Evolutionary conservation across 2,113 vertebrate genomes (phyloP).

Genomic region (Podocnemis expansa): DNA sequence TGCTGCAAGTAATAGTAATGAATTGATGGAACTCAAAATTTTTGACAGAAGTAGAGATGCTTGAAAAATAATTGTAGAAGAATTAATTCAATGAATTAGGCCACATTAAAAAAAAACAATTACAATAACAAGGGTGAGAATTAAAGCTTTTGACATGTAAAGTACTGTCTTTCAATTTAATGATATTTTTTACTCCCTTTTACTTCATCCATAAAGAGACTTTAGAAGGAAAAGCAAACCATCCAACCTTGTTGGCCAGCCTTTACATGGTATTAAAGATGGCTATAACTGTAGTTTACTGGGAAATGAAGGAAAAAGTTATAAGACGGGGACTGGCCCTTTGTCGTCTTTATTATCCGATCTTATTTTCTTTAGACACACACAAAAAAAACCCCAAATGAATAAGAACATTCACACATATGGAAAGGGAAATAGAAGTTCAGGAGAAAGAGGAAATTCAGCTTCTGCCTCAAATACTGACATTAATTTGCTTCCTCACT

Average conservation of each 20-base stretch:
- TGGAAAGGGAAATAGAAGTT: background rate
- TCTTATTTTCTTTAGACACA: background rate
- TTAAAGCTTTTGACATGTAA: background rate
- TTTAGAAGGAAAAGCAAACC: background rate
- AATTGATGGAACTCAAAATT: background rate
- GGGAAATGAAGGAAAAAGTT: background rate
- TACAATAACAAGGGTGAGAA: background rate
- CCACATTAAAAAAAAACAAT: background rate
- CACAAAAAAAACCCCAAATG: background rate
- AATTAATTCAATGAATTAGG: background rate
- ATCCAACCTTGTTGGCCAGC: background rate
- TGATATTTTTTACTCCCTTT: background rate
- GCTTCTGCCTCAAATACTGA: background rate
- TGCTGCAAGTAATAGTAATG: background rate
- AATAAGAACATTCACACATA: no score
- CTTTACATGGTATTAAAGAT: background rate
- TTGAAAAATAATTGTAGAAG: background rate
- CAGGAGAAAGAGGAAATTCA: background rate
- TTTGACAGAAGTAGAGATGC: background rate
- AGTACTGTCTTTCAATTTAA: background rate
- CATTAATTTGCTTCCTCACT: background rate
- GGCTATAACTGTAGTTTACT: background rate
- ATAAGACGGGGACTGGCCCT: background rate
- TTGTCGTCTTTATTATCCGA: background rate
- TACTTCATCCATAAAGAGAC: background rate